A percentile compares a stretch with the other conserved stretches of the same genome.
phyloP scores from a whole-genome alignment of 2,113 vertebrate genomes.

The Pandion haliaetus region DNA sequence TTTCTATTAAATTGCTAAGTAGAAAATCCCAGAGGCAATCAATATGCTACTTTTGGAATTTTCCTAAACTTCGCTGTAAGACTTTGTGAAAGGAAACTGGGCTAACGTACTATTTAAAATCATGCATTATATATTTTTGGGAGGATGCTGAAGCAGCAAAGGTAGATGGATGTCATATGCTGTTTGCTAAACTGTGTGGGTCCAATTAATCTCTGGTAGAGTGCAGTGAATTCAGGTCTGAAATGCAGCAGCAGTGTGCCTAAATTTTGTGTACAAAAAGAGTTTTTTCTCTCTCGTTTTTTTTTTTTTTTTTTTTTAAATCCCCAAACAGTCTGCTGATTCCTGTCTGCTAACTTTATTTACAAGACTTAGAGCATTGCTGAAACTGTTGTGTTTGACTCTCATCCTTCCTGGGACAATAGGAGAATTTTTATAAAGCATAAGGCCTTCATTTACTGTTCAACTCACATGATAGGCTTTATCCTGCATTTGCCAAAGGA shows the following conservation, averaged over 20 bases:
- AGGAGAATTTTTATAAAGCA: constrained; percentile 50
- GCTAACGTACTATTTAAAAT: constrained; percentile 62
- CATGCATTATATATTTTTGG: constrained; percentile 48
- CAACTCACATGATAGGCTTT: constrained; percentile 34
- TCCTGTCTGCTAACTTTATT: constrained; percentile 4
- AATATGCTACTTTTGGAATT: constrained; percentile 66
- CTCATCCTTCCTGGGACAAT: constrained; percentile 31
- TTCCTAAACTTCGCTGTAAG: constrained; percentile 55
- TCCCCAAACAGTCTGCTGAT: not conserved
- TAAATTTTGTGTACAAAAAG: not conserved
- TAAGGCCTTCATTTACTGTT: constrained; percentile 48
- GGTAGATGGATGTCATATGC: constrained; percentile 40
- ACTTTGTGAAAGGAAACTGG: constrained; percentile 60
- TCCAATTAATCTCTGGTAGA: not conserved
- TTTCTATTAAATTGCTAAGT: constrained; percentile 64
- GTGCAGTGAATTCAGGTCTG: not conserved
- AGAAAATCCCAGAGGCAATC: constrained; percentile 69
- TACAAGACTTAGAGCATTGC: not conserved
- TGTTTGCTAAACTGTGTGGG: not conserved
- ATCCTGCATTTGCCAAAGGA: constrained; percentile 12
- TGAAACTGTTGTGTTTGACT: constrained; percentile 6
- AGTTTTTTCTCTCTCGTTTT: not conserved
- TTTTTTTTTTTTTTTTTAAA: too few relatives aligned
- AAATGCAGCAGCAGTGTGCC: not conserved
- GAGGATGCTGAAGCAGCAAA: constrained; percentile 63